Evolutionary conservation across 2,888 invertebrate species (phyloP).

Genomic region (Maniola hyperantus): DNA sequence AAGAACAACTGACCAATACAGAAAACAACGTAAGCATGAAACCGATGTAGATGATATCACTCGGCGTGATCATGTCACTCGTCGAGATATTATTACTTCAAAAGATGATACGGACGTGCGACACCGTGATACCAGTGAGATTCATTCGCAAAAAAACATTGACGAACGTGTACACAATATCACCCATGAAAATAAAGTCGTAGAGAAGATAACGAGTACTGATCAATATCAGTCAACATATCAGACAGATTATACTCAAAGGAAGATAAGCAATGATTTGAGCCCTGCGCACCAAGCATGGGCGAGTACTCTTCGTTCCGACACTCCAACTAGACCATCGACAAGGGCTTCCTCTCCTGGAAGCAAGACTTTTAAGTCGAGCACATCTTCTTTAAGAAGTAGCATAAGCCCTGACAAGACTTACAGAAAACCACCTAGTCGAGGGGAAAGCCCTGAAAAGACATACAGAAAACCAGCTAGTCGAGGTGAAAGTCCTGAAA

Average conservation of each 20-base stretch:
- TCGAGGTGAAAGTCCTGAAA: slow-evolving; percentile 8
- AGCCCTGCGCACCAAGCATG: slow-evolving; percentile 90
- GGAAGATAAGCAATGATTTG: slow-evolving; percentile 84
- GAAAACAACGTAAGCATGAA: no score
- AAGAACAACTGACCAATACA: slow-evolving; percentile 73
- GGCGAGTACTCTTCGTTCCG: slow-evolving; percentile 87
- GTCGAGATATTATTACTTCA: slow-evolving; percentile 42
- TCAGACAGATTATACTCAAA: slow-evolving; percentile 80
- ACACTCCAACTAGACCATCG: slow-evolving; percentile 81
- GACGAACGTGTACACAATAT: slow-evolving; percentile 52
- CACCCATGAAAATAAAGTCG: slow-evolving; percentile 51
- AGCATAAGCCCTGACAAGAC: slow-evolving; percentile 78
- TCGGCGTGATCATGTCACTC: slow-evolving; percentile 26
- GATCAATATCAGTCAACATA: slow-evolving; percentile 84
- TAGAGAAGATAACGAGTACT: slow-evolving; percentile 59
- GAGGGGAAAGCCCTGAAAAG: slow-evolving; percentile 54
- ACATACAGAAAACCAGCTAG: slow-evolving; percentile 48
- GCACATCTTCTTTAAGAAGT: slow-evolving; percentile 79
- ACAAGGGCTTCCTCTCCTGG: slow-evolving; percentile 82
- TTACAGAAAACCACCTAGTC: slow-evolving; percentile 61
- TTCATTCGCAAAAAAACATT: slow-evolving; percentile 39
- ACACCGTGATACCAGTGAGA: slow-evolving; percentile 24
- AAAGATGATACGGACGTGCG: slow-evolving; percentile 38
- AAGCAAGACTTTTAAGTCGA: slow-evolving; percentile 77
- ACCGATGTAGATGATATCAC: no score